phyloP scores from a whole-genome alignment of 2,888 invertebrate species.

The Acanthopleura granulata region DNA sequence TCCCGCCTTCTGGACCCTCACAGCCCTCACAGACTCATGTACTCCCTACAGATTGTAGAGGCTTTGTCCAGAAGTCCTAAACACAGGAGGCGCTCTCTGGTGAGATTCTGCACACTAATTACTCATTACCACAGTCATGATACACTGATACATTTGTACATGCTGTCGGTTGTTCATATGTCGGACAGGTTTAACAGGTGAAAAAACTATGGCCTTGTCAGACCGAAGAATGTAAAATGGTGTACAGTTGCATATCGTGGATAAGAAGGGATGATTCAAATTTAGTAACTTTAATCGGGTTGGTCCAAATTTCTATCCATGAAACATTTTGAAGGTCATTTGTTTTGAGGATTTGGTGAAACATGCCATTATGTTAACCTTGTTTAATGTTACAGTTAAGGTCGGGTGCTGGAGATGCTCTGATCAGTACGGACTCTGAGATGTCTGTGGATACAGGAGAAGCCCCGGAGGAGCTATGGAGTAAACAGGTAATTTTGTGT shows the following conservation, averaged over 20 bases:
- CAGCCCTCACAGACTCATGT: slow-evolving; percentile 94
- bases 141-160: too few species aligned
- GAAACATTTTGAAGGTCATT: too few species aligned
- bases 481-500: slow-evolving; percentile 42
- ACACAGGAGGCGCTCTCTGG: slow-evolving; percentile 50
- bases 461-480: slow-evolving; percentile 57
- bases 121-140: background rate
- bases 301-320: too few species aligned
- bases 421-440: slow-evolving; percentile 48
- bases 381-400: slow-evolving; percentile 36
- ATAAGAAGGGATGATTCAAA: too few species aligned
- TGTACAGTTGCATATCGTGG: too few species aligned
- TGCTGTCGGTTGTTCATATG: too few species aligned
- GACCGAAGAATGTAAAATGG: too few species aligned
- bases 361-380: too few species aligned
- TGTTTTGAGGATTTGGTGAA: too few species aligned
- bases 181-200: too few species aligned
- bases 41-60: slow-evolving; percentile 92
- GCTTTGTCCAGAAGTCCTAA: slow-evolving; percentile 72
- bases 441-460: slow-evolving; percentile 38
- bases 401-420: slow-evolving; percentile 44
- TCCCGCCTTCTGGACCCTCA: slow-evolving; percentile 84
- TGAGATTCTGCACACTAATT: slow-evolving; percentile 30
- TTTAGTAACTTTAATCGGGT: too few species aligned
- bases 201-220: too few species aligned